Percentiles rank a stretch among this genome's conserved stretches.
phyloP scores from a whole-genome alignment of 1,140 invertebrate species.

The Temnothorax curvispinosus region DNA sequence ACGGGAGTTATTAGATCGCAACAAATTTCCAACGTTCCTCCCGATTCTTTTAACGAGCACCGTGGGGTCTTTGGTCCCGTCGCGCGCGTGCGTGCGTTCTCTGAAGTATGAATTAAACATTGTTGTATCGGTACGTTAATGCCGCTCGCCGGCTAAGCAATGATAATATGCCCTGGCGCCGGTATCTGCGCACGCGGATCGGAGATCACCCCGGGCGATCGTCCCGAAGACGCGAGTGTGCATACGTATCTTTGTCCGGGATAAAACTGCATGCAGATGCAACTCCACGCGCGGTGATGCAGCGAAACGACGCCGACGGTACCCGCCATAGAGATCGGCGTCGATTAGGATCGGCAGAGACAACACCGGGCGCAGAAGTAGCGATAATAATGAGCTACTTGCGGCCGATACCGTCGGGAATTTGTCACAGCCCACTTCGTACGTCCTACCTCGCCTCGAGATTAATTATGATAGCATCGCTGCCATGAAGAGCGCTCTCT shows the following conservation, averaged over 20 bases:
- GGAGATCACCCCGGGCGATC: constrained; percentile 55
- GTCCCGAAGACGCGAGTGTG: constrained; percentile 12
- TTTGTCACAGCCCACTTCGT: constrained; percentile 59
- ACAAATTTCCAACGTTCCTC: constrained; percentile 23
- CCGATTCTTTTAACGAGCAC: constrained; percentile 39
- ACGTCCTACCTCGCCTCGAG: constrained; percentile 34
- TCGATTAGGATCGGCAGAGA: constrained; percentile 66
- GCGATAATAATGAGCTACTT: constrained; percentile 58
- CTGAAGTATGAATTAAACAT: constrained; percentile 51
- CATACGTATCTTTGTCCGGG: constrained; percentile 61
- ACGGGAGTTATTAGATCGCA: constrained; percentile 39
- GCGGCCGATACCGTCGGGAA: constrained; percentile 59
- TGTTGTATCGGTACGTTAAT: constrained; percentile 51
- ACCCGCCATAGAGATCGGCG: constrained; percentile 48
- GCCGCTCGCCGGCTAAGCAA: constrained; percentile 27
- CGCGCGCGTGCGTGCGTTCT: neutral
- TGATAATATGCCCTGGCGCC: constrained; percentile 33
- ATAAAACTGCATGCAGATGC: constrained; percentile 63
- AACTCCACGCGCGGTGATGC: constrained; percentile 40
- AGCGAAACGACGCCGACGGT: constrained; percentile 33
- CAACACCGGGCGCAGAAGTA: constrained; percentile 43
- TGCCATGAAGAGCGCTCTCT: constrained; percentile 4
- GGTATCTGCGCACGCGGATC: constrained; percentile 62
- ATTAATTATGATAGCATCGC: constrained; percentile 51
- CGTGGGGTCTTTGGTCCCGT: neutral